phyloP scores from a whole-genome alignment of 2,113 vertebrate genomes.

The Brachionichthys hirsutus region DNA sequence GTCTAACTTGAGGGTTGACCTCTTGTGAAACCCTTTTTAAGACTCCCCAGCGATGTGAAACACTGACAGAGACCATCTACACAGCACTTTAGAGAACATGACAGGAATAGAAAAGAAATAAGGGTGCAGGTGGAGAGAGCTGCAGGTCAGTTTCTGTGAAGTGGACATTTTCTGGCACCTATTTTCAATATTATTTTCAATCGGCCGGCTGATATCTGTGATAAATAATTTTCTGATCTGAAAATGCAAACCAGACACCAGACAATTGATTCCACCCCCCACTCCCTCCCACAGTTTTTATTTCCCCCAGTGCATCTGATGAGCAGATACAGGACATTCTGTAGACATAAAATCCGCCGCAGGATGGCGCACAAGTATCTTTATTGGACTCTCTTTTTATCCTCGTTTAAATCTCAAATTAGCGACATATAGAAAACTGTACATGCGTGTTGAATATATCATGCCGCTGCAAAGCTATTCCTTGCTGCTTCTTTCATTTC shows the following conservation, averaged over 20 bases:
- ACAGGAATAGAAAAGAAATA: constrained; percentile 49
- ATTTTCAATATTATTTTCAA: constrained; percentile 2
- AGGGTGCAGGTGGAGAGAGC: constrained; percentile 21
- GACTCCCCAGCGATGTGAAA: constrained; percentile 43
- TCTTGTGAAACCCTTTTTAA: constrained; percentile 50
- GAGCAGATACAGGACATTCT: not conserved
- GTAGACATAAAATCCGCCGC: constrained; percentile 53
- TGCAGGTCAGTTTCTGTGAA: constrained; percentile 33
- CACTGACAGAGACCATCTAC: constrained; percentile 40
- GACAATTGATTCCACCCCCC: no score
- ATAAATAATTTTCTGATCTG: constrained; percentile 2
- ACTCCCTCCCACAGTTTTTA: not conserved
- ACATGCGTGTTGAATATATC: constrained; percentile 49
- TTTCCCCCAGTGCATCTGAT: not conserved
- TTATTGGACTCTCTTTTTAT: constrained; percentile 28
- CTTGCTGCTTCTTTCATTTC: constrained; percentile 40
- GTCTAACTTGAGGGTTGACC: constrained; percentile 56
- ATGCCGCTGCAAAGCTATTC: constrained; percentile 43
- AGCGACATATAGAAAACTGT: constrained; percentile 13
- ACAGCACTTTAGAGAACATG: constrained; percentile 54
- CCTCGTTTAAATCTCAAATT: constrained; percentile 48
- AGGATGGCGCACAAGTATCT: constrained; percentile 76
- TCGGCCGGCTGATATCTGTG: constrained; percentile 9
- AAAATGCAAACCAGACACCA: not conserved
- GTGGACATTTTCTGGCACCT: constrained; percentile 33